Evolutionary conservation across 2,113 vertebrate genomes (phyloP).

Genomic region (Marcusenius ussheri): DNA sequence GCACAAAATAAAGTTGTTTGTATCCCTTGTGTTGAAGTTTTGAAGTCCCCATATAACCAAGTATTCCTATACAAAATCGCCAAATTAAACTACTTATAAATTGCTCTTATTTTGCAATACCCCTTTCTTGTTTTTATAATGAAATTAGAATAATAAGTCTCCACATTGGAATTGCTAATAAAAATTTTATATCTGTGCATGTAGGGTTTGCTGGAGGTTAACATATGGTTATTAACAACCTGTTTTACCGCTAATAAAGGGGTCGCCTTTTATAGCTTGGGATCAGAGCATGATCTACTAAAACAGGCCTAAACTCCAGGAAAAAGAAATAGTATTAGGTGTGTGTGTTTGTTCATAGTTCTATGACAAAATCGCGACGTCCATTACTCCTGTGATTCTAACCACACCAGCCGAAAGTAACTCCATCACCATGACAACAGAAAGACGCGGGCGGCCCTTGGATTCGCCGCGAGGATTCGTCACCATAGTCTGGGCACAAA

Average conservation of each 20-base stretch:
- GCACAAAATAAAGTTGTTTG: background rate
- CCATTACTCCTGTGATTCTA: background rate
- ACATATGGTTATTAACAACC: background rate
- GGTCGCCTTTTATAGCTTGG: background rate
- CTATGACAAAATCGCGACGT: background rate
- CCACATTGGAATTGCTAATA: background rate
- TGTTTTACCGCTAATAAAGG: background rate
- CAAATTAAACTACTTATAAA: background rate
- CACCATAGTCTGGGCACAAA: background rate
- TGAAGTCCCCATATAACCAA: background rate
- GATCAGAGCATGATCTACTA: background rate
- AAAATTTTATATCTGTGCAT: background rate
- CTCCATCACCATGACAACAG: slow-evolving; percentile 3
- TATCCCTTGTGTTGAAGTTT: background rate
- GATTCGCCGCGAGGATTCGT: background rate
- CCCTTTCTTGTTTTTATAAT: background rate
- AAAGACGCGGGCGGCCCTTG: background rate
- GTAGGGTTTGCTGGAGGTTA: background rate
- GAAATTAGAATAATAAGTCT: background rate
- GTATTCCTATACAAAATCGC: background rate
- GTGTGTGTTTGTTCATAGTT: background rate
- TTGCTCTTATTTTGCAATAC: background rate
- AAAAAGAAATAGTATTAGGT: background rate
- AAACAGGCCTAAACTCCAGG: background rate
- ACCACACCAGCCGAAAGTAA: background rate